A percentile compares a stretch with the other conserved stretches of the same genome.
These are phyloP conservation scores for Orussus abietinus DNA, from an alignment of 1,140 invertebrate genomes.

Conservation along the genomic window DNA sequence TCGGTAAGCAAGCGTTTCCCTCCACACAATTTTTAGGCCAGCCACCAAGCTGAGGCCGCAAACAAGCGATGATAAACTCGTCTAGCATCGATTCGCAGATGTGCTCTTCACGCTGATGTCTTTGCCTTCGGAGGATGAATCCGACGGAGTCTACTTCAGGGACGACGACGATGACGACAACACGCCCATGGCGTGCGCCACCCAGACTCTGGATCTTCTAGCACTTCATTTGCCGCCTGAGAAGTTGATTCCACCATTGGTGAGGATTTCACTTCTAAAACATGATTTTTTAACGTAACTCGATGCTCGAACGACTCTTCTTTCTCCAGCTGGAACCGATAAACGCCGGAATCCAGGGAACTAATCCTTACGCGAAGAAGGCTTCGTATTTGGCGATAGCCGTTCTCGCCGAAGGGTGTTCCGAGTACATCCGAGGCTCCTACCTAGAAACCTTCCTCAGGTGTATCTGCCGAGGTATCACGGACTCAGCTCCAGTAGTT, in stretches of 20 bases:
- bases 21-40: too few relatives aligned
- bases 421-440: conserved; percentile 70
- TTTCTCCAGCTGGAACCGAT: conserved; percentile 56
- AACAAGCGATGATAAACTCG: neutral
- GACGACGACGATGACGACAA: conserved; percentile 59
- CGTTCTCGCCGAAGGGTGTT: conserved; percentile 76
- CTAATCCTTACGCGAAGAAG: conserved; percentile 60
- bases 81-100: conserved; percentile 31
- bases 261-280: conserved; percentile 40
- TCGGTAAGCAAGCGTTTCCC: conserved; percentile 42
- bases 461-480: conserved; percentile 68
- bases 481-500: conserved; percentile 59
- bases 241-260: conserved; percentile 68
- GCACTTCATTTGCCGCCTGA: conserved; percentile 75
- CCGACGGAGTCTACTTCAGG: conserved; percentile 62
- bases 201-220: conserved; percentile 72
- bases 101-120: conserved; percentile 69
- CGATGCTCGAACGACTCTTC: neutral
- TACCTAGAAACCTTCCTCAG: conserved; percentile 68
- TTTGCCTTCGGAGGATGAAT: conserved; percentile 55
- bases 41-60: too few relatives aligned
- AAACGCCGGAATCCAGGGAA: conserved; percentile 60
- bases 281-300: conserved; percentile 1
- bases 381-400: conserved; percentile 72
- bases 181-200: conserved; percentile 62